These are phyloP conservation scores for Alligator mississippiensis DNA, from an alignment of 2,113 vertebrate genomes.

Conservation along the genomic window DNA sequence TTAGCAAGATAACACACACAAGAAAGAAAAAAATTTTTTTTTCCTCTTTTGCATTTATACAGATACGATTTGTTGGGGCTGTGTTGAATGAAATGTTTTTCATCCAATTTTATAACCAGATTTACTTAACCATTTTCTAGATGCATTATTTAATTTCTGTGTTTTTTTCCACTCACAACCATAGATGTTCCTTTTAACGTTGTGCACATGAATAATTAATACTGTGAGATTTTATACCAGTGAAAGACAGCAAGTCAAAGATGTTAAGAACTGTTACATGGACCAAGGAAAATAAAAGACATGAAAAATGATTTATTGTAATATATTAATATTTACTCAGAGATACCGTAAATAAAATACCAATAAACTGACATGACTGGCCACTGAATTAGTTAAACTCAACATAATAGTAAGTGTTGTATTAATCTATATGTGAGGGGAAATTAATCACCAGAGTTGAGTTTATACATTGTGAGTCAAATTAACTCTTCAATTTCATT, in stretches of 20 bases:
- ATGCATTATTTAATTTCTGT: background rate
- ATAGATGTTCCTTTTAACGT: background rate
- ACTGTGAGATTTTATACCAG: background rate
- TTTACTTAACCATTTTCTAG: background rate
- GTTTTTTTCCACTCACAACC: fast-evolving
- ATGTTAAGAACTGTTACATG: background rate
- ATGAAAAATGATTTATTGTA: background rate
- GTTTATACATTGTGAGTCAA: background rate
- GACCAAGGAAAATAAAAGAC: too few species aligned
- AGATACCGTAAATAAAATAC: background rate
- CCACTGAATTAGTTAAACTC: background rate
- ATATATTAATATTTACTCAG: background rate
- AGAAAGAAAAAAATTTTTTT: background rate
- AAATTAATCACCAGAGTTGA: background rate
- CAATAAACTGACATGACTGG: fast-evolving
- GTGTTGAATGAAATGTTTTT: background rate
- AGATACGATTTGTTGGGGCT: too few species aligned
- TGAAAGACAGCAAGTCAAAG: background rate
- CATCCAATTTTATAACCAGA: background rate
- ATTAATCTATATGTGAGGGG: fast-evolving
- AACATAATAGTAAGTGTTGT: background rate
- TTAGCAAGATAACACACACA: background rate
- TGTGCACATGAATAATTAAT: background rate
- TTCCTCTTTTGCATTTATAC: background rate
- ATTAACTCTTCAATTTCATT: fast-evolving